Evolutionary conservation across 2,888 invertebrate species (phyloP), one percentile per base, ranked within the genome.

Genomic region (Neoascia interrupta): DNA sequence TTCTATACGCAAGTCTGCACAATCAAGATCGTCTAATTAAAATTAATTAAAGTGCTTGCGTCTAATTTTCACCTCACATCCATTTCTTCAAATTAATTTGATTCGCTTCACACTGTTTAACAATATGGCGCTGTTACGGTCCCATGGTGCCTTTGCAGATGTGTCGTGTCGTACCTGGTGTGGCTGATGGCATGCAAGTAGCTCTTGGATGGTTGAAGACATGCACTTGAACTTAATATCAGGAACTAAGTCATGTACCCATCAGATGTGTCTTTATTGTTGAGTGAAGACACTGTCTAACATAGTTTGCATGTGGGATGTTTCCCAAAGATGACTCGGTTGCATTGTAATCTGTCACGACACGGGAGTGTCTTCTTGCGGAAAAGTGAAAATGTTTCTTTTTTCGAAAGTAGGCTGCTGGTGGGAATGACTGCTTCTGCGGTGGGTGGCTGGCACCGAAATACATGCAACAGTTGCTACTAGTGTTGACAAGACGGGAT

Each of bases 181-280:
- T n/a, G n/a, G n/a, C n/a, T n/a, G n/a, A n/a, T n/a, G n/a, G n/a
- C n/a, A 8, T 58, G 37, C 51, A 31, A 51, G 61, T 21, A 58
- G 45, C 18, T 63, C n/a, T n/a, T 3, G 31, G 36, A 23, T 23
- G 53, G 54, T 68, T 60, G 47, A 23, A 28, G 45, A 28, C 76
- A 72, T 72, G 76, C 76, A 64, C 76, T 76, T 72, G 76, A 76
- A 76, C 76, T 72, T 76, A 68, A 60, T 45, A 43, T 53, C 6
- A 36, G 28, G 15, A 64, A 39, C 45, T 43, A 13, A 26, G 63
- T n/a, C n/a, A n/a, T n/a, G n/a, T n/a, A n/a, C n/a, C n/a, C n/a
- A n/a, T n/a, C n/a, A n/a, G n/a, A n/a, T n/a, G n/a, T n/a, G n/a
- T n/a, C n/a, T n/a, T n/a, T n/a, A n/a, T n/a, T n/a, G n/a, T n/a